These are phyloP conservation scores for Nomada fucata DNA, from an alignment of 2,888 invertebrate genomes.

Conservation along the genomic window DNA sequence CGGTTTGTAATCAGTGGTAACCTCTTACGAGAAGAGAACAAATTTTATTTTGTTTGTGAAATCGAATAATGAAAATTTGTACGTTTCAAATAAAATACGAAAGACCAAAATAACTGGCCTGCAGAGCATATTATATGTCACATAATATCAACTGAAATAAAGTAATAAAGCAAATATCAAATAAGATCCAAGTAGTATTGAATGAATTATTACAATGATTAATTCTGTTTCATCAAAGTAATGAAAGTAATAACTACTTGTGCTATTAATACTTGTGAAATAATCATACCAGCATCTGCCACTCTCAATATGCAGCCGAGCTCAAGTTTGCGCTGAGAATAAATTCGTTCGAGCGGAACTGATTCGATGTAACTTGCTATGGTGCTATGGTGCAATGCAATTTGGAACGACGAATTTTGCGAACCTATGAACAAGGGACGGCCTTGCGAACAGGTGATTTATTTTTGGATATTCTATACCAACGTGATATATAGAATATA, in stretches of 20 bases:
- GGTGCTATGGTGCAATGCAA: conserved; percentile 28
- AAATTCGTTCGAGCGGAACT: conserved; percentile 32
- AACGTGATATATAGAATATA: too few species aligned
- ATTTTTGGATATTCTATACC: too few species aligned
- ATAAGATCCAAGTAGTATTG: not conserved
- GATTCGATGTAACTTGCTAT: conserved; percentile 47
- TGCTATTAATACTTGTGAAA: conserved; percentile 42
- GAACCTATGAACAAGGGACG: conserved; percentile 19
- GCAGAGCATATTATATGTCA: too few species aligned
- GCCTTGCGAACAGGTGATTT: not conserved
- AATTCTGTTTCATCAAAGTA: conserved; percentile 29
- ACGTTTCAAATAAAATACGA: too few species aligned
- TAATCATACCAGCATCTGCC: conserved; percentile 38
- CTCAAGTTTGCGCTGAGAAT: conserved; percentile 47
- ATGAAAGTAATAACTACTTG: conserved; percentile 29
- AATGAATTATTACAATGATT: too few species aligned
- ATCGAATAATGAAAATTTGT: too few species aligned
- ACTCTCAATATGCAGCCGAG: conserved; percentile 46
- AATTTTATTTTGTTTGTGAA: too few species aligned
- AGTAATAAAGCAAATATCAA: too few species aligned
- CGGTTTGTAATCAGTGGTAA: too few species aligned
- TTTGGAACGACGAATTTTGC: conserved; percentile 11
- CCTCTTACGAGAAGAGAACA: too few species aligned
- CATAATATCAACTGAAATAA: too few species aligned
- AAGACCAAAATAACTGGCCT: too few species aligned